These are phyloP conservation scores for Pogonophryne albipinna DNA, from an alignment of 2,797 vertebrate species.

Conservation along the genomic window DNA sequence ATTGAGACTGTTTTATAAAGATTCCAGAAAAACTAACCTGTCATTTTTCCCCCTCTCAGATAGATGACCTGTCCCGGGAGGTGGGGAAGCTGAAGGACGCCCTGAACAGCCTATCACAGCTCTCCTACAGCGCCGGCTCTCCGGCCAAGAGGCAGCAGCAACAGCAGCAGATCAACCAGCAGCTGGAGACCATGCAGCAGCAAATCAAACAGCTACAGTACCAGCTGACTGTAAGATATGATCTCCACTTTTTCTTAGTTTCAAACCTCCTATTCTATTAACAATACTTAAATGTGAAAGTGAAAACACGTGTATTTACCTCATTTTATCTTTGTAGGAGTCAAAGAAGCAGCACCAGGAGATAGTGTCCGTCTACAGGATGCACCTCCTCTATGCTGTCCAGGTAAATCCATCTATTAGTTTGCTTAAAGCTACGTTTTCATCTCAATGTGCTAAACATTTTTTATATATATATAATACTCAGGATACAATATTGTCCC, in stretches of 20 bases:
- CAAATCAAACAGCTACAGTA: conserved; percentile 96
- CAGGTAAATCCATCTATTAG: conserved; percentile 85
- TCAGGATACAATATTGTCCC: too few species aligned
- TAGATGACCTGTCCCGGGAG: conserved; percentile 94
- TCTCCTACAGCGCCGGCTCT: conserved; percentile 91
- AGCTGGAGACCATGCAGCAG: conserved; percentile 92
- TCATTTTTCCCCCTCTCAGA: conserved; percentile 77
- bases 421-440: not conserved
- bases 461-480: too few species aligned
- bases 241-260: not conserved
- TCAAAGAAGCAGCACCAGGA: conserved; percentile 97
- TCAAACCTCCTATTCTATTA: not conserved
- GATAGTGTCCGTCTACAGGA: conserved; percentile 96
- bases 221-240: conserved; percentile 90
- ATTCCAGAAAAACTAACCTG: too few species aligned
- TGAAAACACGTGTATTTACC: not conserved
- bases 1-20: too few species aligned
- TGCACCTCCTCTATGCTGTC: conserved; percentile 98
- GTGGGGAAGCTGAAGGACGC: conserved; percentile 96
- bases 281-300: not conserved
- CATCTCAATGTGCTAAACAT: not conserved
- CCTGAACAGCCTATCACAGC: conserved; percentile 97
- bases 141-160: conserved; percentile 90
- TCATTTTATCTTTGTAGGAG: conserved; percentile 83
- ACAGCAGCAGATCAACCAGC: conserved; percentile 94